Evolutionary conservation across 2,113 vertebrate species (phyloP), one percentile per base, ranked within the genome.

Genomic region (Fukomys damarensis): DNA sequence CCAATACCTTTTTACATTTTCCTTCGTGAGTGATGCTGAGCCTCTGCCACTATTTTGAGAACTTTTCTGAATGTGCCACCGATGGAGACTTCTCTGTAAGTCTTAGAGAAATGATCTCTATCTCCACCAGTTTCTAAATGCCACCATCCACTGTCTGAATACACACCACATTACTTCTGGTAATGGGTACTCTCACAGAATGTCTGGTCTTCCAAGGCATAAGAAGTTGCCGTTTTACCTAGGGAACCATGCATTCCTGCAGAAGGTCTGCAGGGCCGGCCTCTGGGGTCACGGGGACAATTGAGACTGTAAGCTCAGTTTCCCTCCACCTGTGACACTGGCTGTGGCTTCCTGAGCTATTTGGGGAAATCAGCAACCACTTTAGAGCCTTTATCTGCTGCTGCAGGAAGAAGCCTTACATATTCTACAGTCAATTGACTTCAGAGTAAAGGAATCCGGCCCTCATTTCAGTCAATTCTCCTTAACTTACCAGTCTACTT

Each of bases 31-130:
- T 6, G 5, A n/a, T 22, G 6, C 66, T 76, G 41, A 89, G 49
- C 22, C 52, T 87, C 17, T n/a, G 74, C 10, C 65, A 80, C 41
- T 19, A 72, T 66, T 66, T 19, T 30, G 52, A 35, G 46, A 46
- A 35, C 3, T 72, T 91, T 70, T 52, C 68, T 89, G 38, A 89
- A 84, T n/a, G 72, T 92, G 70, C 84, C 93, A 89, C 84, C 13
- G 24, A n/a, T 12, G 2, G 30, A 76, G 24, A 3, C 30, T 24
- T 58, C 49, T 94, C 59, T 66, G 4, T 20, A 58, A 26, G 28
- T 65, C 74, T 84, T 3, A n/a, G 54, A 72, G 52, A 28, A 30
- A 70, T 49, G 58, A 82, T 83, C n/a, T n/a, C n/a, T n/a, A 41
- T 46, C 76, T 65, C 22, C 13, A 13, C 76, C 1, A 0, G 35